Evolutionary conservation across 1,140 invertebrate genomes (phyloP).

Genomic region (Wasmannia auropunctata): DNA sequence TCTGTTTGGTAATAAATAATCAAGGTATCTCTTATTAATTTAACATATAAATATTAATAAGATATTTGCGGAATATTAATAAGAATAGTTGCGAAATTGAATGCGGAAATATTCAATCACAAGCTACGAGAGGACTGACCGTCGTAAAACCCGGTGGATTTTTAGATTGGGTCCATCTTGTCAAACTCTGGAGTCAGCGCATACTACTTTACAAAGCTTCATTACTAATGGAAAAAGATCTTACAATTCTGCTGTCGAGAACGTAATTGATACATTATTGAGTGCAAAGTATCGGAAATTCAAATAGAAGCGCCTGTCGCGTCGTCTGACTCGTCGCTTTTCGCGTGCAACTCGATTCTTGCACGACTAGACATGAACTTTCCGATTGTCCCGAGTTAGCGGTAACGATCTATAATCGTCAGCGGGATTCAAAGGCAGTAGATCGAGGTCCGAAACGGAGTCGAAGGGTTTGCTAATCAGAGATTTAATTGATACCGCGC

Average conservation of each 20-base stretch:
- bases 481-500: slow-evolving; percentile 82
- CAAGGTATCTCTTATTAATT: slow-evolving; percentile 41
- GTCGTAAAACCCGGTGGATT: background rate
- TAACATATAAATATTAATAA: background rate
- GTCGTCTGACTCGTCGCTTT: background rate
- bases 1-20: slow-evolving; percentile 25
- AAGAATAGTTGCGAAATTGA: background rate
- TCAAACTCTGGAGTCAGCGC: too few relatives aligned
- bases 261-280: background rate
- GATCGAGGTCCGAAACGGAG: slow-evolving; percentile 53
- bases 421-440: slow-evolving; percentile 71
- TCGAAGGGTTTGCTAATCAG: slow-evolving; percentile 79
- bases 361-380: slow-evolving; percentile 55
- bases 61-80: too few relatives aligned
- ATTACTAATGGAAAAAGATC: background rate
- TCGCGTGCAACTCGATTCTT: slow-evolving; percentile 33
- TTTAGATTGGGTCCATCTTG: too few relatives aligned
- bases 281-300: slow-evolving; percentile 4
- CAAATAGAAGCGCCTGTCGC: background rate
- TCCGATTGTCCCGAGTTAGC: slow-evolving; percentile 69
- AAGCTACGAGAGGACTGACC: background rate
- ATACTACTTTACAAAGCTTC: background rate
- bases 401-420: slow-evolving; percentile 67
- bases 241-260: background rate
- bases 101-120: slow-evolving; percentile 14